Conservation (phyloP, 2,888 invertebrate species). For the Mimachlamys varia region DNA sequence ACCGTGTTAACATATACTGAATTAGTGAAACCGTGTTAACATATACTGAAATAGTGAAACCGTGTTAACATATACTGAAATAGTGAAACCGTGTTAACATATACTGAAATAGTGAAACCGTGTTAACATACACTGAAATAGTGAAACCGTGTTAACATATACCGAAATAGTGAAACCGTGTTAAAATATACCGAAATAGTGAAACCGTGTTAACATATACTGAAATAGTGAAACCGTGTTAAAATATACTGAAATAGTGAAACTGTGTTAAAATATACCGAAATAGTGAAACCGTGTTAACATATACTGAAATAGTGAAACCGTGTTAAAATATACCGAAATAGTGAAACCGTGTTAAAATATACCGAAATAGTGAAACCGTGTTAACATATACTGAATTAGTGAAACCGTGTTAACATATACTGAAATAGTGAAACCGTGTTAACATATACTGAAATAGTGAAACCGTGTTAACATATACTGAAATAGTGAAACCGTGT, state of each 20-base stretch:
- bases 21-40: background rate
- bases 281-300: background rate
- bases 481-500: background rate
- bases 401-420: background rate
- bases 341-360: too few species aligned
- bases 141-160: background rate
- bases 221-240: background rate
- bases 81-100: too few species aligned
- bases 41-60: background rate
- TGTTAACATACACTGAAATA: constrained; percentile 32
- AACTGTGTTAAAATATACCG: too few species aligned
- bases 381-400: background rate
- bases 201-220: background rate
- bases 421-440: too few species aligned
- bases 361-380: background rate
- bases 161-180: too few species aligned
- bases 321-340: background rate
- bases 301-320: background rate
- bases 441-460: background rate
- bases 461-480: background rate
- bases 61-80: too few species aligned
- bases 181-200: background rate
- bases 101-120: background rate
- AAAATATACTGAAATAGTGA: too few species aligned
- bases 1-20: too few species aligned